Evolutionary conservation across 1,140 invertebrate species (phyloP).

Genomic region (Brachionus sp.): DNA sequence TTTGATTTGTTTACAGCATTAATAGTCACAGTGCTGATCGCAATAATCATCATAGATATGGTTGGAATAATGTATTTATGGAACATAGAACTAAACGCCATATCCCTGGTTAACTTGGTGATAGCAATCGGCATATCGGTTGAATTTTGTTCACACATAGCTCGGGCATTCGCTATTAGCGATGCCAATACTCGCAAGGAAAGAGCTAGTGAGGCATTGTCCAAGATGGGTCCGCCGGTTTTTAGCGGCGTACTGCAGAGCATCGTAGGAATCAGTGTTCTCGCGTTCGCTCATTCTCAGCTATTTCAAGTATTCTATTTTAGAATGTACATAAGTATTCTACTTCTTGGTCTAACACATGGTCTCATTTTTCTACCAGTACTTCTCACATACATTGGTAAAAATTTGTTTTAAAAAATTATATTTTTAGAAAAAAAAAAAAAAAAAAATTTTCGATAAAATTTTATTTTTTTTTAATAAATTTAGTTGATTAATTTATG

Average conservation of each 20-base stretch:
- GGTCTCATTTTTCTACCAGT: conserved; percentile 85
- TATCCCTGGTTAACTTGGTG: conserved; percentile 87
- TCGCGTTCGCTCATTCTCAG: conserved; percentile 87
- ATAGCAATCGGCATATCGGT: conserved; percentile 92
- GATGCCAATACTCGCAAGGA: conserved; percentile 64
- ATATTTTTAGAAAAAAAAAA: not conserved
- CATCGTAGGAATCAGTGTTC: conserved; percentile 79
- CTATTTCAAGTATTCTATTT: conserved; percentile 94
- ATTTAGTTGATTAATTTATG: not conserved
- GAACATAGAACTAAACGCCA: conserved; percentile 82
- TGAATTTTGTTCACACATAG: conserved; percentile 87
- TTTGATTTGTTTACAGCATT: conserved; percentile 74
- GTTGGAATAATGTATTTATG: conserved; percentile 85
- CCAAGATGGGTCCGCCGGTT: conserved; percentile 68
- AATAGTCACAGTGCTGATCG: conserved; percentile 66
- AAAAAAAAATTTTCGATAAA: not conserved
- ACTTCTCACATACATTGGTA: conserved; percentile 87
- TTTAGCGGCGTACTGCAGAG: conserved; percentile 91
- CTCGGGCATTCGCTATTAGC: conserved; percentile 72
- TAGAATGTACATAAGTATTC: conserved; percentile 87
- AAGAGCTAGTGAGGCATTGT: conserved; percentile 70
- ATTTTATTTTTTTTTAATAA: not conserved
- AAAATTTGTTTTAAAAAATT: too few species aligned
- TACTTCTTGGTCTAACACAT: conserved; percentile 79
- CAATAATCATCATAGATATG: conserved; percentile 74